A percentile compares a stretch with the other conserved stretches of the same genome.
phyloP scores from a whole-genome alignment of 2,888 invertebrate species.

The Drosophila mayaguana region DNA sequence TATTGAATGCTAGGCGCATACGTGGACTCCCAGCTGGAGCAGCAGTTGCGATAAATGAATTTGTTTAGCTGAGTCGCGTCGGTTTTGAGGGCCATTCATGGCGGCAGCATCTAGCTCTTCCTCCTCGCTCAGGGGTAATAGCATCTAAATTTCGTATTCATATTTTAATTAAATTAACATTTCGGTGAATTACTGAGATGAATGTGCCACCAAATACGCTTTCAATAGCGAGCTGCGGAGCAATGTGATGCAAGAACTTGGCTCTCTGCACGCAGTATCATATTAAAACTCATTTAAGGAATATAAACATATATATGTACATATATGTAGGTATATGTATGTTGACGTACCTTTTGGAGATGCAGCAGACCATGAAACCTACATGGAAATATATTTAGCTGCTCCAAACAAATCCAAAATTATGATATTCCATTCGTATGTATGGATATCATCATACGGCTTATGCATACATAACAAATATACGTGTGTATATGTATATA shows the following conservation, averaged over 20 bases:
- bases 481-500: not conserved
- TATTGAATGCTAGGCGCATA: slow-evolving; percentile 44
- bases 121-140: slow-evolving; percentile 8
- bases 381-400: slow-evolving; percentile 33
- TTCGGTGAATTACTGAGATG: slow-evolving; percentile 70
- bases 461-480: not conserved
- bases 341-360: slow-evolving; percentile 26
- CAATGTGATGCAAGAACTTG: slow-evolving; percentile 40
- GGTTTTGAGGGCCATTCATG: slow-evolving; percentile 61
- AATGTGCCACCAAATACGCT: slow-evolving; percentile 29
- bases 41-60: slow-evolving; percentile 64
- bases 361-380: slow-evolving; percentile 64
- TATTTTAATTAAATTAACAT: slow-evolving; percentile 78
- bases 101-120: not conserved
- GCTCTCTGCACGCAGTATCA: slow-evolving; percentile 23
- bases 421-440: slow-evolving; percentile 3
- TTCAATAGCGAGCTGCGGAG: slow-evolving; percentile 29
- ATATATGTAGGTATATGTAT: not conserved
- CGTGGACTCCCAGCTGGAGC: slow-evolving; percentile 9
- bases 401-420: slow-evolving; percentile 26
- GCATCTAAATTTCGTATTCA: slow-evolving; percentile 68
- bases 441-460: not conserved
- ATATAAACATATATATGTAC: not conserved
- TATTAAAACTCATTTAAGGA: slow-evolving; percentile 51
- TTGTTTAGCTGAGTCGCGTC: slow-evolving; percentile 61